Conservation (phyloP, 2,797 vertebrate genomes). For the Manis pentadactyla region DNA sequence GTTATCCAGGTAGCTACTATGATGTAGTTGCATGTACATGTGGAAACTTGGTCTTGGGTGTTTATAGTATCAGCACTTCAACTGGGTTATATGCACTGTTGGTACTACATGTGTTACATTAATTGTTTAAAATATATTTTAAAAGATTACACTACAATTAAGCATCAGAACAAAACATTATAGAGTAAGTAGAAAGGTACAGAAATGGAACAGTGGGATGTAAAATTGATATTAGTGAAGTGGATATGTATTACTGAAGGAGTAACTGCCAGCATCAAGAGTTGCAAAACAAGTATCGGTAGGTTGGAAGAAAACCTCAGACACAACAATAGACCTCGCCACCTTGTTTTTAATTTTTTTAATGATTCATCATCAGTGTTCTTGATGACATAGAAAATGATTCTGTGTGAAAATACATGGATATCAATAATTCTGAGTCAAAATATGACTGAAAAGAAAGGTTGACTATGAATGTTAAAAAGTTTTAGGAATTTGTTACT, state of each 20-base stretch:
- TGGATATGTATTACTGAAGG: neutral
- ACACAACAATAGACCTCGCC: neutral
- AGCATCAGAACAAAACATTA: neutral
- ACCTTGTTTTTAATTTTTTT: neutral
- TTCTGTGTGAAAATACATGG: neutral
- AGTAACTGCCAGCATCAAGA: neutral
- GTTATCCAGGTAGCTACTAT: neutral
- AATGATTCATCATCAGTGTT: neutral
- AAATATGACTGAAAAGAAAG: neutral
- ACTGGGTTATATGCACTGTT: neutral
- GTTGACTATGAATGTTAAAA: neutral
- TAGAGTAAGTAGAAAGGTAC: neutral
- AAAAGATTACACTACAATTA: neutral
- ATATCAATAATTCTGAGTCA: neutral
- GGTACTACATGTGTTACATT: neutral
- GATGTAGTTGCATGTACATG: neutral
- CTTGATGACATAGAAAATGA: neutral
- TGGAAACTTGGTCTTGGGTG: neutral
- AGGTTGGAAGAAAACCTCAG: neutral
- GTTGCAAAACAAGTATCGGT: neutral
- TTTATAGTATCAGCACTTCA: neutral
- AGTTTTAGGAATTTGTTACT: neutral
- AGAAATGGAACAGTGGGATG: neutral
- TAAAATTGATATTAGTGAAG: neutral
- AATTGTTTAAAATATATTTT: neutral